Base-by-base conservation (phyloP, 2,113 vertebrate species). In the Hyla sarda region DNA sequence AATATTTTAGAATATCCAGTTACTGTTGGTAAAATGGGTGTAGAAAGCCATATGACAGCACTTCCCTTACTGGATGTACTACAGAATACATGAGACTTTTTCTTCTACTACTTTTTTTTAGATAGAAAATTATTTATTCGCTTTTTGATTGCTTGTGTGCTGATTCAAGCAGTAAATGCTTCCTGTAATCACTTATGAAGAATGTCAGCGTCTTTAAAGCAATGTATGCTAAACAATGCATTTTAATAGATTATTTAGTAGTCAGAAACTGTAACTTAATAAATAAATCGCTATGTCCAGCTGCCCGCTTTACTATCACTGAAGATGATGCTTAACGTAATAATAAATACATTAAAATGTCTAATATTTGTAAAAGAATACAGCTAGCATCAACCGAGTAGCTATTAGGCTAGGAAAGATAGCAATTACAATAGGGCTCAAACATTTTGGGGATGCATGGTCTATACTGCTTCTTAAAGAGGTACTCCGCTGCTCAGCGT, bases 241-340 rank as follows among this genome's bases (percentile, higher is more conserved):
- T 52, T 76, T 76, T 76, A 52, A 76, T 76, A 28, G 74, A 30
- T 52, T 54, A 54, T 32, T 77, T 54, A 54, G 54, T 77, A 56
- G 75, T 50, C 48, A 32, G 48, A 54, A 54, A 32, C 50, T 54
- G 75, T 77, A 54, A 77, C 75, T n/a, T 54, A 77, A 77, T 76
- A 52, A 76, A 76, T 76, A 76, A 52, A n/a, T 75, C 8, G 47
- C 47, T 10, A 28, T 54, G 25, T 77, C 50, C 74, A 54, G 28
- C 30, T 54, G 30, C 16, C 34, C 32, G 47, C 3, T 41, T 48
- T 52, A 21, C 47, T 19, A 52, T 19, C n/a, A 75, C 45, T 48
- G 25, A 16, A 28, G 9, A 16, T 10, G 21, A 0, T 21, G 65
- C 16, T 28, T 28, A 69, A 0, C 4, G 2, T 17, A 34, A 17